Conservation (phyloP, 2,888 invertebrate species). For the Heliconius ismenius region DNA sequence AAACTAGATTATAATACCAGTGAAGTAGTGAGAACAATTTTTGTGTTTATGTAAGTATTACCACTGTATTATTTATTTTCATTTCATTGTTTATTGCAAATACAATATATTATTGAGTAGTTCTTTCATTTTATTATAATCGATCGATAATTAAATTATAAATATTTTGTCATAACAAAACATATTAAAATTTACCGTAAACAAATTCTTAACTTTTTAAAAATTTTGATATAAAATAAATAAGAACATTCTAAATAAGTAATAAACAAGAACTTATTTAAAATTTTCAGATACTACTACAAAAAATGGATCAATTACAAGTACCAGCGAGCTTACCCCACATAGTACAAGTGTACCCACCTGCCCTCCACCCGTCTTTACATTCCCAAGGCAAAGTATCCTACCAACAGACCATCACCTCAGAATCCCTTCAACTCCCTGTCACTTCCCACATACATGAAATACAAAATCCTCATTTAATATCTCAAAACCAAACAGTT, state of each 20-base stretch:
- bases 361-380: conserved; percentile 60
- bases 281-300: not conserved
- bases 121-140: not conserved
- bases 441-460: conserved; percentile 55
- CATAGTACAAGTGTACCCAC: conserved; percentile 69
- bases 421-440: conserved; percentile 63
- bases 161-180: not conserved
- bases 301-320: conserved; percentile 68
- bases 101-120: not conserved
- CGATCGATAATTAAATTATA: not conserved
- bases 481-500: conserved; percentile 66
- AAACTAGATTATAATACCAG: not conserved
- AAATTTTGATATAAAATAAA: not conserved
- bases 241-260: not conserved
- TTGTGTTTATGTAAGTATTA: not conserved
- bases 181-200: not conserved
- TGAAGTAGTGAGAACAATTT: not conserved
- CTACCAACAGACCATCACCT: conserved; percentile 65
- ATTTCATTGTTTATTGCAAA: not conserved
- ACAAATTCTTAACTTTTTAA: not conserved
- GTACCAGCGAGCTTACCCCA: conserved; percentile 59
- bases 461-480: conserved; percentile 56
- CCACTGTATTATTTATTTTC: not conserved
- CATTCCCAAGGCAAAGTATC: conserved; percentile 64
- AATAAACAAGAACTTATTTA: not conserved